Evolutionary conservation across 92 coral and sea anemone genomes (phyloP).

Genomic region (Actinernus sp.): DNA sequence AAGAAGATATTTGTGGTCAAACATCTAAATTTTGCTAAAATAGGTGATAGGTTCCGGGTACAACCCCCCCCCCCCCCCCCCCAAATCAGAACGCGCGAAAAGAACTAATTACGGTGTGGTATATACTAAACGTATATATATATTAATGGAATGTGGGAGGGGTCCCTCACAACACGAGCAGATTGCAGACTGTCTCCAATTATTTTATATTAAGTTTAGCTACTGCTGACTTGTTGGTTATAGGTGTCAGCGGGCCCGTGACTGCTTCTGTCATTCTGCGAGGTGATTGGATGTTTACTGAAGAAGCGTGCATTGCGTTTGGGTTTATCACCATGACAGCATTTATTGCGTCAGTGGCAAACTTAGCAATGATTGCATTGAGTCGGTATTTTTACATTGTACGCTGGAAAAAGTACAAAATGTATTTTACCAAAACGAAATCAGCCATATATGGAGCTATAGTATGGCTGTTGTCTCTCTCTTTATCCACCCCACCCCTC

Average conservation of each 20-base stretch:
- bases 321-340: slow-evolving; percentile 85
- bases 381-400: slow-evolving; percentile 86
- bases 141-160: no score
- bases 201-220: slow-evolving; percentile 85
- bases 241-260: slow-evolving; percentile 87
- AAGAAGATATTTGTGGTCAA: no score
- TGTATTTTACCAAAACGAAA: slow-evolving; percentile 39
- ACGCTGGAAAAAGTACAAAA: slow-evolving; percentile 74
- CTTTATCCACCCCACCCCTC: slow-evolving; percentile 76
- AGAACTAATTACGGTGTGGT: no score
- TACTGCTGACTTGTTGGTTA: slow-evolving; percentile 84
- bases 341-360: slow-evolving; percentile 87
- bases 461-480: slow-evolving; percentile 74
- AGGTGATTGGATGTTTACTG: slow-evolving; percentile 69
- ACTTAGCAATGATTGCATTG: slow-evolving; percentile 85
- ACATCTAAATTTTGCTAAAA: no score
- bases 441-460: slow-evolving; percentile 20
- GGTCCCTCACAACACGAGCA: slow-evolving; percentile 10
- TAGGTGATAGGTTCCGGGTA: no score
- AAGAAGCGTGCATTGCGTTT: slow-evolving; percentile 57
- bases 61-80: no score
- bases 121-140: no score
- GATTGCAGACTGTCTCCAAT: slow-evolving; percentile 71
- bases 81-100: no score
- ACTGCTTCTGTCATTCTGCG: slow-evolving; percentile 65